Evolutionary conservation across 2,888 invertebrate species (phyloP).

Genomic region (Meandrusa payeni): DNA sequence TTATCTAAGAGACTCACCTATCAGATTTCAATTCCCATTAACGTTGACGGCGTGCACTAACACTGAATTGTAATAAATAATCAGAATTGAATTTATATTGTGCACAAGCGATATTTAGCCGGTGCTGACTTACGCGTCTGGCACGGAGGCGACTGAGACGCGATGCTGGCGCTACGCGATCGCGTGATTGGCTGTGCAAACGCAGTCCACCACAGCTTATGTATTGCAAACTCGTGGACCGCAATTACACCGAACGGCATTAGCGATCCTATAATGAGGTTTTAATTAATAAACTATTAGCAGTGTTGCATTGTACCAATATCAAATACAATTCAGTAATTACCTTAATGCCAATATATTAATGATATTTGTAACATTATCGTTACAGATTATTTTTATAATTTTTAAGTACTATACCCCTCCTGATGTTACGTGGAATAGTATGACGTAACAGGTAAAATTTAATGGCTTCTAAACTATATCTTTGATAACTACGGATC

Average conservation of each 20-base stretch:
- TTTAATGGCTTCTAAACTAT: too few species aligned
- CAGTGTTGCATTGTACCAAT: background rate
- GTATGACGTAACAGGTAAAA: too few species aligned
- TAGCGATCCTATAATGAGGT: conserved; percentile 3
- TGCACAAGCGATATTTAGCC: conserved; percentile 42
- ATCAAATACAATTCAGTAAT: too few species aligned
- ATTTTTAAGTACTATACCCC: too few species aligned
- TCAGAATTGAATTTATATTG: conserved; percentile 32
- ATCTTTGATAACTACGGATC: too few species aligned
- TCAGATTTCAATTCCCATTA: conserved; percentile 45
- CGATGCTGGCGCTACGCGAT: conserved; percentile 32
- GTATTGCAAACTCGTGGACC: conserved; percentile 51
- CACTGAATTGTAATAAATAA: conserved; percentile 32
- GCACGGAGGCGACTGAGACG: conserved; percentile 9
- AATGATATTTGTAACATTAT: too few species aligned
- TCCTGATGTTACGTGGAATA: too few species aligned
- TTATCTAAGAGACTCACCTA: conserved; percentile 52
- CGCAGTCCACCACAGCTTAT: conserved; percentile 34
- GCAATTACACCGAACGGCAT: conserved; percentile 49
- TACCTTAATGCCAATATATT: too few species aligned
- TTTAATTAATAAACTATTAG: background rate
- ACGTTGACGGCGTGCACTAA: conserved; percentile 38
- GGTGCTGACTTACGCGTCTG: conserved; percentile 52
- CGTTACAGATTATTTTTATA: too few species aligned
- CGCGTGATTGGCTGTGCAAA: conserved; percentile 37